phyloP scores from a whole-genome alignment of 2,113 vertebrate species.

The Trematocara unimaculatum region DNA sequence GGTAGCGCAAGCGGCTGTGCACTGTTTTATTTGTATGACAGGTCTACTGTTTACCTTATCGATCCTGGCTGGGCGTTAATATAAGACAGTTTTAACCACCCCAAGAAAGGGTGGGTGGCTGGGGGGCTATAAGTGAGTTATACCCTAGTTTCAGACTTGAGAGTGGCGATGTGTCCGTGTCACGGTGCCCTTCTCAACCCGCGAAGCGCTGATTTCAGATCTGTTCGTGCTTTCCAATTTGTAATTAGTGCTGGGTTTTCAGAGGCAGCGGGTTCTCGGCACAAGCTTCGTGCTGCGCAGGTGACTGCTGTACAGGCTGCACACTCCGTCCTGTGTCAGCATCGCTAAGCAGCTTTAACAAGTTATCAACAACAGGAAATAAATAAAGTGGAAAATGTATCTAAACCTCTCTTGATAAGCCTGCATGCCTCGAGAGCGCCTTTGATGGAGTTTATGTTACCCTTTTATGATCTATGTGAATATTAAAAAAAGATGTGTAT shows the following conservation, averaged over 20 bases:
- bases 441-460: background rate
- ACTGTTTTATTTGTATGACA: background rate
- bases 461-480: background rate
- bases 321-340: background rate
- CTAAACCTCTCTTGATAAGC: background rate
- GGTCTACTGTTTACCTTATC: background rate
- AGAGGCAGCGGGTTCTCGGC: background rate
- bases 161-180: background rate
- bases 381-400: background rate
- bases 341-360: background rate
- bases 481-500: background rate
- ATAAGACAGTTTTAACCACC: background rate
- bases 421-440: background rate
- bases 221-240: background rate
- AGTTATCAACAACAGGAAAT: background rate
- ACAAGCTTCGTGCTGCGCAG: background rate
- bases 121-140: background rate
- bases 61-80: background rate
- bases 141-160: background rate
- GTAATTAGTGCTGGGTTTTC: conserved; percentile 14
- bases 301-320: conserved; percentile 2
- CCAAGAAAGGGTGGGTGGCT: background rate
- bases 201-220: conserved; percentile 7
- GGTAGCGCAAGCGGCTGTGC: background rate
- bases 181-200: background rate